phyloP scores from a whole-genome alignment of 1,140 invertebrate species.

The Holotrichia oblita region DNA sequence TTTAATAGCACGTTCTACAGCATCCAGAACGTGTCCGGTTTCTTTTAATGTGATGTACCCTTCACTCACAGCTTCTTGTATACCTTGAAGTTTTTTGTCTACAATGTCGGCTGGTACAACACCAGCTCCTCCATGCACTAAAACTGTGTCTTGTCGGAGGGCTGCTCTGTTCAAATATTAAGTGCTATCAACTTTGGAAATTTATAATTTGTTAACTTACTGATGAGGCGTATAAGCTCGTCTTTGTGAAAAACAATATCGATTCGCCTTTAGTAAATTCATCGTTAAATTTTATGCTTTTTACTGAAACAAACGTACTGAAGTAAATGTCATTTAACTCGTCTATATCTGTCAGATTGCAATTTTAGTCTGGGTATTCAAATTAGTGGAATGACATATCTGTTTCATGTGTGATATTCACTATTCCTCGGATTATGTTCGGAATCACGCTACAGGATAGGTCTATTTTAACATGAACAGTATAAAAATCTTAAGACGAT shows the following conservation, averaged over 20 bases:
- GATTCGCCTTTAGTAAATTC: too few species aligned
- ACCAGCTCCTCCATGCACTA: slow-evolving; percentile 76
- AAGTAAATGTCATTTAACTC: too few species aligned
- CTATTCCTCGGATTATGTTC: not conserved
- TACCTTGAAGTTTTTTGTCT: slow-evolving; percentile 65
- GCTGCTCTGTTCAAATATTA: not conserved
- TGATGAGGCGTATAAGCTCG: too few species aligned
- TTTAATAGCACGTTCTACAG: slow-evolving; percentile 73
- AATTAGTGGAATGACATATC: not conserved
- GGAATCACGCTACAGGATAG: not conserved
- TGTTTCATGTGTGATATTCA: not conserved
- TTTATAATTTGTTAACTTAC: too few species aligned
- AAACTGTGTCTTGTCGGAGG: slow-evolving; percentile 42
- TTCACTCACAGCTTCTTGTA: slow-evolving; percentile 66
- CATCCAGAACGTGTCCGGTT: slow-evolving; percentile 65
- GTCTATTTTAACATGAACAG: not conserved
- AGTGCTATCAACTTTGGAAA: too few species aligned
- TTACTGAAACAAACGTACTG: too few species aligned
- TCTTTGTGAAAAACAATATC: too few species aligned
- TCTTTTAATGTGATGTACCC: slow-evolving; percentile 65
- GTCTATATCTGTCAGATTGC: too few species aligned
- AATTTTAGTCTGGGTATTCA: too few species aligned
- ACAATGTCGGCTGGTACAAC: slow-evolving; percentile 62
- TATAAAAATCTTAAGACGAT: not conserved
- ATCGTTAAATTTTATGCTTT: too few species aligned